phyloP scores from a whole-genome alignment of 2,888 invertebrate genomes.

The Nymphalis c-album region DNA sequence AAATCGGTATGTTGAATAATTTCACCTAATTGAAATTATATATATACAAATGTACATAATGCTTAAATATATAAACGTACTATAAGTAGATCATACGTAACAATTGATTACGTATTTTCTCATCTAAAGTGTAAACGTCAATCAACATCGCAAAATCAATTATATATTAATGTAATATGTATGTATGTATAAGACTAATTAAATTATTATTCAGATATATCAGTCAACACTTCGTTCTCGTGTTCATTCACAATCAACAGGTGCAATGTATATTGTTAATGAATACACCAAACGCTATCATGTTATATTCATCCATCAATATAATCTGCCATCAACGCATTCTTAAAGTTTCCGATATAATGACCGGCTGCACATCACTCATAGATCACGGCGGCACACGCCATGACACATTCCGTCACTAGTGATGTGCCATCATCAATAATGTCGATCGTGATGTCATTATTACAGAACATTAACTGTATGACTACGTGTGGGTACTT shows the following conservation, averaged over 20 bases:
- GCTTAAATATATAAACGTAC: no score
- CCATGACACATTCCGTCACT: slow-evolving; percentile 26
- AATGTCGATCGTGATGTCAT: slow-evolving; percentile 35
- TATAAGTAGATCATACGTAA: no score
- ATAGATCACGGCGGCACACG: slow-evolving; percentile 29
- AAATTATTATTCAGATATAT: background rate
- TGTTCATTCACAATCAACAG: slow-evolving; percentile 23
- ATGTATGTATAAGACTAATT: no score
- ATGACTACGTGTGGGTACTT: background rate
- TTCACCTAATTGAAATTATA: no score
- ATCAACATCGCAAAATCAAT: no score
- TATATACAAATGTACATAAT: no score
- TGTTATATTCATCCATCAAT: slow-evolving; percentile 33
- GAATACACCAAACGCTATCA: slow-evolving; percentile 18
- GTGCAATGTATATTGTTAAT: slow-evolving; percentile 24
- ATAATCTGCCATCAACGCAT: slow-evolving; percentile 38
- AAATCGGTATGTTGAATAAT: no score
- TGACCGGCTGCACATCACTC: slow-evolving; percentile 27
- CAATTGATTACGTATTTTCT: no score
- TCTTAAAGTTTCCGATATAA: slow-evolving; percentile 31
- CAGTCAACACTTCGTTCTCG: background rate
- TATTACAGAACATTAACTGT: slow-evolving; percentile 20
- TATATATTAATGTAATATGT: no score
- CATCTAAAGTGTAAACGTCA: no score
- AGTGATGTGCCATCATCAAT: slow-evolving; percentile 25